A percentile compares a stretch with the other conserved stretches of the same genome.
Conservation (phyloP, 2,113 vertebrate species). For the Cebus imitator region DNA sequence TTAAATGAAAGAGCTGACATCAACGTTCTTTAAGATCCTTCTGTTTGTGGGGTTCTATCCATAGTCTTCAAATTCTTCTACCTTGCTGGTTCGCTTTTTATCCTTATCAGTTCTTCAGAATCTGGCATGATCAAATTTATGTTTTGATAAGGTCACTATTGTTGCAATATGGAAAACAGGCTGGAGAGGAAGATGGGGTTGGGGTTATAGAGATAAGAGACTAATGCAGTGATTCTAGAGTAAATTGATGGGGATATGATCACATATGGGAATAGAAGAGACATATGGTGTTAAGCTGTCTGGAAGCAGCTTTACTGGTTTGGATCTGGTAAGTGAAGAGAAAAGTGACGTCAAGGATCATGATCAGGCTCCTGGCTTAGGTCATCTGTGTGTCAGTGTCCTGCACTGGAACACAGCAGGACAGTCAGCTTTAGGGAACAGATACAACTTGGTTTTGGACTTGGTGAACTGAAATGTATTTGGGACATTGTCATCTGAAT, state of each 20-base stretch:
- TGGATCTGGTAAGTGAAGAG: background rate
- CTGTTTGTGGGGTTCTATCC: background rate
- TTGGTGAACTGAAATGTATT: background rate
- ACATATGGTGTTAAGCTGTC: fast-evolving
- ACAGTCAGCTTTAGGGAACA: background rate
- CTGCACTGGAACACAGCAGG: background rate
- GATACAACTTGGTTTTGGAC: background rate
- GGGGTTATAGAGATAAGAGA: background rate
- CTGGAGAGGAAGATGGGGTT: background rate
- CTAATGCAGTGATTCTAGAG: background rate
- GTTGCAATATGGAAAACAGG: background rate
- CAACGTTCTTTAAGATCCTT: background rate
- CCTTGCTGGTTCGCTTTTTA: background rate
- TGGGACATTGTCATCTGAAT: background rate
- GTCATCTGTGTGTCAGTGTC: background rate
- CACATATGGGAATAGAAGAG: background rate
- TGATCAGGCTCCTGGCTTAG: background rate
- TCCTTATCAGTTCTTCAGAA: background rate
- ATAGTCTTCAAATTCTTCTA: background rate
- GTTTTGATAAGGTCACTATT: background rate
- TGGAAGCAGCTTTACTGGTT: background rate
- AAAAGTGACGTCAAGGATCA: background rate
- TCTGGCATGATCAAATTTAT: background rate
- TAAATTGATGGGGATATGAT: background rate
- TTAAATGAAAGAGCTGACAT: background rate